Evolutionary conservation across 2,797 vertebrate species (phyloP), one percentile per base, ranked within the genome.

Genomic region (Hypotaenidia philippensis): DNA sequence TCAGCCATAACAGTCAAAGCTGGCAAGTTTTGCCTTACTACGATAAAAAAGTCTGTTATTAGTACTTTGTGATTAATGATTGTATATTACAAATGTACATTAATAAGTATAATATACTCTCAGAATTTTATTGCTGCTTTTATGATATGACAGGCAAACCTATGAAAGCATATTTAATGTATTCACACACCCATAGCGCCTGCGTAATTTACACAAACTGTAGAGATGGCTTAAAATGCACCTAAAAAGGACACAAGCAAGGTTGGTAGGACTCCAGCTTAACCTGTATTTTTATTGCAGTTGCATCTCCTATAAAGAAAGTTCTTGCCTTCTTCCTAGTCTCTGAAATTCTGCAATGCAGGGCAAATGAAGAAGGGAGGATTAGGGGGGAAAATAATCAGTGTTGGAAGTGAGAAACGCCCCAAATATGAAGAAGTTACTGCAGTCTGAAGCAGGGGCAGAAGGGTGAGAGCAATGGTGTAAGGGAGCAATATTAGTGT

Each of bases 31-130:
- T 97, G 94, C 97, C 94, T 96, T 95, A 91, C 91, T 86, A 94
- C 26, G 23, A 96, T 95, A 96, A 95, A 98, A 96, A 97, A 96
- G 83, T 94, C 95, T 38, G 53, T 98, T 97, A 97, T 97, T 97
- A 97, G 94, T 94, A 96, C 71, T 96, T 93, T 44, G 87, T 97
- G 98, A 98, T 97, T 98, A 97, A 98, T 96, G 97, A 96, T 89
- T 86, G 83, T 27, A 74, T 97, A 95, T 89, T 88, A 93, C 69
- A 94, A 96, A 97, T 26, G 75, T 96, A 86, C 86, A 89, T 96
- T 95, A 97, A 96, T 96, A 97, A 97, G 95, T 96, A 91, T 79
- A 97, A 97, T 95, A 96, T 81, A 97, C 94, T 95, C 95, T 84
- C 83, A 82, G 91, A 91, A 86, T 93, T 94, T 87, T 94, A 93